Evolutionary conservation across 2,797 vertebrate species (phyloP).

Genomic region (Eleutherodactylus coqui): DNA sequence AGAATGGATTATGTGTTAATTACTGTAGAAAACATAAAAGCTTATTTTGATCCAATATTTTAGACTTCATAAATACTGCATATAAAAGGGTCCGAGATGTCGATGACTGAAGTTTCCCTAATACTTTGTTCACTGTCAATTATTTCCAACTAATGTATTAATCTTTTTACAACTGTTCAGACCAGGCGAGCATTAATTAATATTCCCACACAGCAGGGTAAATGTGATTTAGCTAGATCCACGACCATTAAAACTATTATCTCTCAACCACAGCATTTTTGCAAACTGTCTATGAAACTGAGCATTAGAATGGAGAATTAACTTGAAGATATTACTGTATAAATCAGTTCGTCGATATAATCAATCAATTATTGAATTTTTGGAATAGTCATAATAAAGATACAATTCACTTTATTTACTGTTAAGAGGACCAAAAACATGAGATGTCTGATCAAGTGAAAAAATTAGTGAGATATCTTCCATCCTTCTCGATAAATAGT

Average conservation of each 20-base stretch:
- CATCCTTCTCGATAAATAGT: neutral
- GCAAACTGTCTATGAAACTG: neutral
- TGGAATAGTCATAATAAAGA: neutral
- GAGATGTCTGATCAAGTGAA: neutral
- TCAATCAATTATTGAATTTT: too few species aligned
- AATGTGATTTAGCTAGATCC: neutral
- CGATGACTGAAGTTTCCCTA: conserved; percentile 9
- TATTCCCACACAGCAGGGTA: conserved; percentile 31
- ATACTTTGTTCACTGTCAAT: conserved; percentile 32
- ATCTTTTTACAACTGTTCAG: conserved; percentile 22
- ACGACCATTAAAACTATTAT: conserved; percentile 6
- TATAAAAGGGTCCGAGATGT: neutral
- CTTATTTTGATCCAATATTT: conserved; percentile 41
- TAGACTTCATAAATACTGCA: conserved; percentile 44
- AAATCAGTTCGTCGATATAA: neutral
- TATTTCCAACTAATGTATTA: conserved; percentile 36
- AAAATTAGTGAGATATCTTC: too few species aligned
- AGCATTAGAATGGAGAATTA: neutral
- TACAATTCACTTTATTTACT: neutral
- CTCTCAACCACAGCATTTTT: neutral
- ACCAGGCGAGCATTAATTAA: conserved; percentile 23
- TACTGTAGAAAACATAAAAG: conserved; percentile 41
- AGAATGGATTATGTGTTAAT: conserved; percentile 35
- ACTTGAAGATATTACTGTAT: neutral
- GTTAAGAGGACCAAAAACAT: neutral